A percentile compares a stretch with the other conserved stretches of the same genome.
Evolutionary conservation across 2,113 vertebrate genomes (phyloP).

Genomic region (Calypte anna): DNA sequence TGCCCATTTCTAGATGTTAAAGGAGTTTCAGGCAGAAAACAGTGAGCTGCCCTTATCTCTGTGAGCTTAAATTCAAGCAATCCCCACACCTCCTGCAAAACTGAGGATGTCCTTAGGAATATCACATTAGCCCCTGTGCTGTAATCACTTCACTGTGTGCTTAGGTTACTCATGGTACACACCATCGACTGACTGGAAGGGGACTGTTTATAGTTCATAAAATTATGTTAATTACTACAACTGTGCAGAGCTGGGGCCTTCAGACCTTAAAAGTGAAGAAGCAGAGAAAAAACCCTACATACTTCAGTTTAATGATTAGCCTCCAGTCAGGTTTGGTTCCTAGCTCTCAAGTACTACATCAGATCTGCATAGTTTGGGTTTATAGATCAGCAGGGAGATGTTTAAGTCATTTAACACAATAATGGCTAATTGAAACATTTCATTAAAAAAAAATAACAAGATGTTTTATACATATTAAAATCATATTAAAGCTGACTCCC

Average conservation of each 20-base stretch:
- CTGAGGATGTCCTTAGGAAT: background rate
- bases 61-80: background rate
- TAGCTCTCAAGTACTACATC: rapidly evolving
- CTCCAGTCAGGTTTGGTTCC: background rate
- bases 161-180: background rate
- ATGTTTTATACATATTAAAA: background rate
- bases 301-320: background rate
- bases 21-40: background rate
- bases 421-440: background rate
- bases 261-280: background rate
- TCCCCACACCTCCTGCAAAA: no score
- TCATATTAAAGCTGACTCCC: background rate
- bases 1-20: background rate
- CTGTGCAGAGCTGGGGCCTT: background rate
- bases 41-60: background rate
- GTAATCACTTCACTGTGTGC: background rate
- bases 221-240: constrained; percentile 22
- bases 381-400: constrained; percentile 15
- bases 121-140: background rate
- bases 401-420: constrained; percentile 18
- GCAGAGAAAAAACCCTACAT: background rate
- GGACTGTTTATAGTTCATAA: constrained; percentile 23
- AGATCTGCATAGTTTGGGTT: background rate
- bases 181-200: background rate
- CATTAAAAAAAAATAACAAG: background rate